These are phyloP conservation scores for Cephus spinipes DNA, from an alignment of 2,888 invertebrate species.

Conservation along the genomic window DNA sequence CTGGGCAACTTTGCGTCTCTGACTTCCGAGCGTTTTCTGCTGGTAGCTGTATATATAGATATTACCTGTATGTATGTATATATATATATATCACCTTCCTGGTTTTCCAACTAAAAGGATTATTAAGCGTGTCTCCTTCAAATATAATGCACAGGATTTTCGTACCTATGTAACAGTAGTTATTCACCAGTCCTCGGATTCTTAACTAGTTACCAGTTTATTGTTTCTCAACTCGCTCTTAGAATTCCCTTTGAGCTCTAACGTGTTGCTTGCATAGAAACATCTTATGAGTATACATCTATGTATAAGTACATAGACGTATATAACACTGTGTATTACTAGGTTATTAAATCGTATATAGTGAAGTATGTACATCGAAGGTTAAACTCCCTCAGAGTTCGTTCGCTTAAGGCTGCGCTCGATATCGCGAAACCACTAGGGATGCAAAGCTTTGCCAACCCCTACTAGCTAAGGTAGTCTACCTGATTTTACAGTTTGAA, in stretches of 20 bases:
- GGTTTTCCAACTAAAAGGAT: neutral
- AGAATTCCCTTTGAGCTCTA: neutral
- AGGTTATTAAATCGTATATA: neutral
- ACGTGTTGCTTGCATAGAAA: neutral
- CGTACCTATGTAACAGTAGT: neutral
- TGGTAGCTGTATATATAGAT: neutral
- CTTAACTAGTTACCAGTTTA: neutral
- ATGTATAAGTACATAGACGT: neutral
- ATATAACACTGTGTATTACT: neutral
- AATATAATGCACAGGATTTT: neutral
- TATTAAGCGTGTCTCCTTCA: neutral
- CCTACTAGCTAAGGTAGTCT: neutral
- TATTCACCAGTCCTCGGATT: neutral
- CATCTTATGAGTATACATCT: neutral
- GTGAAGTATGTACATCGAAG: neutral
- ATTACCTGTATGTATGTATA: neutral
- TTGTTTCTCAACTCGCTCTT: neutral
- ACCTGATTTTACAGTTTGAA: neutral
- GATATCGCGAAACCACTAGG: neutral
- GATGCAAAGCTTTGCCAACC: neutral
- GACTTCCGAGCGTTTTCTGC: neutral
- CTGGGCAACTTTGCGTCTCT: neutral
- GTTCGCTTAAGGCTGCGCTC: neutral
- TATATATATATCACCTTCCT: neutral
- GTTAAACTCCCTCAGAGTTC: neutral